A percentile compares a stretch with the other conserved stretches of the same genome.
Evolutionary conservation across 1,140 invertebrate genomes (phyloP).

Genomic region (Pachypeltis micranthus): DNA sequence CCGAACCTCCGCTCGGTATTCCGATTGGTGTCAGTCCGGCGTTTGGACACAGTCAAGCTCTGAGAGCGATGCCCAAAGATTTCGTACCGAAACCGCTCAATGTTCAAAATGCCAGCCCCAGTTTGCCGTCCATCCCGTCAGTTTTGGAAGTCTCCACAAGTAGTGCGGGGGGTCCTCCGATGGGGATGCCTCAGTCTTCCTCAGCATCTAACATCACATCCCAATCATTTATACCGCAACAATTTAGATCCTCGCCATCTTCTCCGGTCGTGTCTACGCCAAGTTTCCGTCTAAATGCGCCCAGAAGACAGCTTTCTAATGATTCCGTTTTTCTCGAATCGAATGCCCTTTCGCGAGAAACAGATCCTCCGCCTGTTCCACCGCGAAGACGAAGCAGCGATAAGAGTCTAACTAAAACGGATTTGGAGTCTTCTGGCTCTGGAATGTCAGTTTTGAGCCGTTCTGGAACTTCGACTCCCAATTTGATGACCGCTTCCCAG

Average conservation of each 20-base stretch:
- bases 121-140: not conserved
- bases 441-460: not conserved
- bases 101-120: not conserved
- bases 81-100: not conserved
- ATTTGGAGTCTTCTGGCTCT: constrained; percentile 22
- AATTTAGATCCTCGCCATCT: not conserved
- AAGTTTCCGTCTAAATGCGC: not conserved
- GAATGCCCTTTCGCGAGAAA: constrained; percentile 9
- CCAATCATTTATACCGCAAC: not conserved
- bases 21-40: not conserved
- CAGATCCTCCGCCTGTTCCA: constrained; percentile 41
- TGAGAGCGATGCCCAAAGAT: too few relatives aligned
- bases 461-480: not conserved
- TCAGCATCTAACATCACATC: constrained; percentile 3
- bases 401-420: constrained; percentile 31
- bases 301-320: not conserved
- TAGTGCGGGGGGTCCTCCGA: too few relatives aligned
- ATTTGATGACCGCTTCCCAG: not conserved
- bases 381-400: constrained; percentile 42
- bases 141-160: too few relatives aligned
- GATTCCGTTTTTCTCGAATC: not conserved
- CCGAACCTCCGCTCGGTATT: constrained; percentile 40
- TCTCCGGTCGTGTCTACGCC: constrained; percentile 11
- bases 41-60: not conserved
- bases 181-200: not conserved